A percentile compares a stretch with the other conserved stretches of the same genome.
Evolutionary conservation across 2,888 invertebrate species (phyloP).

Genomic region (Sinelater perroti): DNA sequence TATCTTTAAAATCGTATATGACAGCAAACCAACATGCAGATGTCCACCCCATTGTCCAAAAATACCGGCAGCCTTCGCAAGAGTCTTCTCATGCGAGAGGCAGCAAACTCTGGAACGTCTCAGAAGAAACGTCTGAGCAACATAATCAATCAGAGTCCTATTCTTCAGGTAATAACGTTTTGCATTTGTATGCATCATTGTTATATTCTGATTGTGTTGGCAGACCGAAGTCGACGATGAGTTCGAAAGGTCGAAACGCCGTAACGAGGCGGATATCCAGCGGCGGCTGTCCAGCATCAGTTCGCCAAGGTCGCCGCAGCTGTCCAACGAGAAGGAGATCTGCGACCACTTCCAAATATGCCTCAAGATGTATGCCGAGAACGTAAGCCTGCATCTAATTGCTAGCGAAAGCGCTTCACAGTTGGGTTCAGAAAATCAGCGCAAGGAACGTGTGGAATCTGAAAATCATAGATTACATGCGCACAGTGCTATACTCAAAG

Average conservation of each 20-base stretch:
- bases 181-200: too few relatives aligned
- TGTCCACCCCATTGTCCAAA: neutral
- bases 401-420: neutral
- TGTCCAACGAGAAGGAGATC: conserved; percentile 60
- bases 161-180: conserved; percentile 17
- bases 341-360: conserved; percentile 79
- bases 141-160: conserved; percentile 1
- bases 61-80: conserved; percentile 6
- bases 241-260: conserved; percentile 65
- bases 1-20: too few relatives aligned
- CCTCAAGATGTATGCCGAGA: conserved; percentile 81
- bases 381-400: conserved; percentile 64
- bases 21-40: neutral
- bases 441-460: conserved; percentile 89
- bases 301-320: conserved; percentile 20
- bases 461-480: conserved; percentile 86
- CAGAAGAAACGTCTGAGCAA: conserved; percentile 11
- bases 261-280: conserved; percentile 49
- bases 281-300: conserved; percentile 43
- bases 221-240: conserved; percentile 69
- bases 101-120: conserved; percentile 1
- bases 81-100: conserved; percentile 17
- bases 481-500: conserved; percentile 72
- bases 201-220: too few relatives aligned
- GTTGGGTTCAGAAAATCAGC: conserved; percentile 78